Base-by-base conservation (phyloP, 2,113 vertebrate species). In the Turdus rufiventris region DNA sequence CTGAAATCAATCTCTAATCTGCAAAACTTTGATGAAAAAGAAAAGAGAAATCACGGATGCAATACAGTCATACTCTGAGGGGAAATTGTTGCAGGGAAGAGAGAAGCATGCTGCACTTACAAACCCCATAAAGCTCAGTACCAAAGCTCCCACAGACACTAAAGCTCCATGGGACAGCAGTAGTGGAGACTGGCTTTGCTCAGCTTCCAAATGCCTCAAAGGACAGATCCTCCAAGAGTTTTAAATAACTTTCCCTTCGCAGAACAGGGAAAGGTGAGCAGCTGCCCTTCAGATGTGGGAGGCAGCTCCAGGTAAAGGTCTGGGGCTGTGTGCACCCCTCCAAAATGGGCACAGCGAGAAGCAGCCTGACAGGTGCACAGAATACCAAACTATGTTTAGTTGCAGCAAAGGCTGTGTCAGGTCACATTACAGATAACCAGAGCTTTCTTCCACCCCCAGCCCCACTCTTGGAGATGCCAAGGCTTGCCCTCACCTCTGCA, bases 361-460 rank as follows among this genome's bases (percentile, higher is more conserved):
- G 54, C 42, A 61, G 50, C 33, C 68, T 21, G 57, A 51, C 89
- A 96, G 72, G 50, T 68, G 47, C 93, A 42, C 4, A 66, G 38
- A 86, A 92, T 42, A 33, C 68, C 77, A 43, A 66, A 62, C 80
- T 81, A 71, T n/a, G 73, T 92, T 94, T 94, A 89, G 77, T 67
- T 15, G 23, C 80, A 58, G 47, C 3, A 6, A 50, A 70, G 65
- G 80, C 51, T 29, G 42, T 2, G 16, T 45, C 60, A 71, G 86
- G 84, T 91, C 91, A 91, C 60, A 0, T 61, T 54, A 61, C 50
- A 9, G 43, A 92, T 5, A 65, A 23, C 12, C 65, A 67, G 77
- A 75, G 36, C 61, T 63, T 58, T 14, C 70, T 23, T 40, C 62
- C 33, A 50, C n/a, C 42, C 45, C 72, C 68, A 4, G 23, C 34